Percentiles rank a stretch among this genome's conserved stretches.
Conservation (phyloP, 2,888 invertebrate genomes). For the Megalurothrips usitatus region DNA sequence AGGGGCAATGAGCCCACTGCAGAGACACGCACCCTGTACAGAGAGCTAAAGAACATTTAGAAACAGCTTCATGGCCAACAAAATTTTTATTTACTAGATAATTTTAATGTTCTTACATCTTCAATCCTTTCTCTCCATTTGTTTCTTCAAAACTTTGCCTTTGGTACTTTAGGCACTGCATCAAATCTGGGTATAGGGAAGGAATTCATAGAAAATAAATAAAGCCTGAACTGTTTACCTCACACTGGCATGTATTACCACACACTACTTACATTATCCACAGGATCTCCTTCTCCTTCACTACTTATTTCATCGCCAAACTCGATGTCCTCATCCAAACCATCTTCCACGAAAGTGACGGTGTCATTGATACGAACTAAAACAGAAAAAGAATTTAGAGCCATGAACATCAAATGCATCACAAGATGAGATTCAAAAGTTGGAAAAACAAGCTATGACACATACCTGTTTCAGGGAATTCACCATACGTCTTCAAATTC, state of each 20-base stretch:
- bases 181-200: not conserved
- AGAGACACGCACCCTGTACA: no score
- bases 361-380: slow-evolving; percentile 91
- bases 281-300: slow-evolving; percentile 69
- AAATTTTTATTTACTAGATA: no score
- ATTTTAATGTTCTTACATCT: no score
- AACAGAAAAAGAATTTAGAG: slow-evolving; percentile 38
- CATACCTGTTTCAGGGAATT: slow-evolving; percentile 88
- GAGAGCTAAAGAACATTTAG: no score
- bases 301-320: slow-evolving; percentile 94
- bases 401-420: slow-evolving; percentile 27
- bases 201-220: not conserved
- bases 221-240: not conserved
- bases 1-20: no score
- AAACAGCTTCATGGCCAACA: no score
- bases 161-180: no score
- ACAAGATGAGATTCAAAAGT: not conserved
- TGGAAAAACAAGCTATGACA: slow-evolving; percentile 29
- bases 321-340: slow-evolving; percentile 93
- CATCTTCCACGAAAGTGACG: slow-evolving; percentile 90
- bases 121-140: no score
- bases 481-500: slow-evolving; percentile 97
- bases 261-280: slow-evolving; percentile 47
- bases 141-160: no score
- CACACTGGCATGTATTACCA: not conserved